Evolutionary conservation across 2,113 vertebrate species (phyloP), one percentile per base, ranked within the genome.

Genomic region (Asarcornis scutulata): DNA sequence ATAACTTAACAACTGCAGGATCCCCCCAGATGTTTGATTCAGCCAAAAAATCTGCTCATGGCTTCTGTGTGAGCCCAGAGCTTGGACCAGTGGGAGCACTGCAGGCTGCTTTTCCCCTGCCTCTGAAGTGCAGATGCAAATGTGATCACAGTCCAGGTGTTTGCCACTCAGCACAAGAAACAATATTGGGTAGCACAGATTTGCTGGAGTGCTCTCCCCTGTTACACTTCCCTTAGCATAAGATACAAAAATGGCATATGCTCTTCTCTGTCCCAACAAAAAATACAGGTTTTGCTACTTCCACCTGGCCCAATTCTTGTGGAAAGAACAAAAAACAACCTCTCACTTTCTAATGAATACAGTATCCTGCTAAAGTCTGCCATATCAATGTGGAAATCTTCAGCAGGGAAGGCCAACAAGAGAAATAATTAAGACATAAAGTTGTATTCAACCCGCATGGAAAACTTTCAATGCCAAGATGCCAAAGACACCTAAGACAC

Each of bases 401-500:
- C 29, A 68, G 52, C 25, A 44, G 95, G 86, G 50, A 94, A 75
- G 80, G 52, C 87, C 36, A 95, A 86, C 46, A 75, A 82, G 91
- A 96, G 94, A 97, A 96, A 94, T 95, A 97, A 97, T 96, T 93
- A 96, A 97, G 94, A 95, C 46, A 71, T 83, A 86, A 78, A 90
- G 74, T 80, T 88, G 55, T 72, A 94, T 71, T 86, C 85, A 96
- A 94, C 66, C 86, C 75, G 95, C 11, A 1, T 76, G 88, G 95
- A 97, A 97, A 96, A 67, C 69, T 94, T 95, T n/a, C 84, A 89
- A 74, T 86, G 93, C 91, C 7, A 82, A 97, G 98, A 98, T 97
- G 96, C 97, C 69, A 86, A 83, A 97, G 98, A 98, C 97, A 98
- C 97, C 97, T 96, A 98, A 98, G 98, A 98, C 97, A 98, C 97